Percentiles rank a stretch among this genome's conserved stretches.
These are phyloP conservation scores for Phylloscopus trochilus DNA, from an alignment of 2,113 vertebrate species.

Conservation along the genomic window DNA sequence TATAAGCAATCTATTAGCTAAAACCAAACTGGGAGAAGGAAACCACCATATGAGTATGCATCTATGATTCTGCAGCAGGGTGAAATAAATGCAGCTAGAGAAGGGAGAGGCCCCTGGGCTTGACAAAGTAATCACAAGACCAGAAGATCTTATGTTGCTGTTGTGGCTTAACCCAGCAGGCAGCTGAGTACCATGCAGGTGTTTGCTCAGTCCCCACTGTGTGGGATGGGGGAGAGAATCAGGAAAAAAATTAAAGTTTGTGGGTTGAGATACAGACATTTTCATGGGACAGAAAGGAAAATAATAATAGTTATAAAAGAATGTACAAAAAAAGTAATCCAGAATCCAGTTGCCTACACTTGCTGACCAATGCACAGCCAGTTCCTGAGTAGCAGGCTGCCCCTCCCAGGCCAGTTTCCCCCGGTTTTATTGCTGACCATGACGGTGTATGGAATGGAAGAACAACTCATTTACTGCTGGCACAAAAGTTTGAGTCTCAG, in stretches of 20 bases:
- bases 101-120: neutral
- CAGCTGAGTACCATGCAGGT: neutral
- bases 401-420: too few relatives aligned
- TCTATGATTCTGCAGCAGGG: neutral
- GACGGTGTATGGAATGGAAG: fast-evolving
- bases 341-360: neutral
- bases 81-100: neutral
- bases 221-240: neutral
- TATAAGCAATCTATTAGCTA: neutral
- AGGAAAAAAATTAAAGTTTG: neutral
- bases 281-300: neutral
- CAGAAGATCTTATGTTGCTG: neutral
- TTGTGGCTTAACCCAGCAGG: neutral
- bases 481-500: neutral
- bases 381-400: neutral
- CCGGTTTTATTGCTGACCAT: neutral
- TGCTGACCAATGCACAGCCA: neutral
- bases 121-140: neutral
- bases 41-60: neutral
- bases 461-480: neutral
- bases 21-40: neutral
- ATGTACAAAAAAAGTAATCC: neutral
- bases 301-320: neutral
- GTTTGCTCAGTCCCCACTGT: neutral
- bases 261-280: neutral